Evolutionary conservation across 1,140 invertebrate species (phyloP), one percentile per base, ranked within the genome.

Genomic region (Pygmarrhopalites habei): DNA sequence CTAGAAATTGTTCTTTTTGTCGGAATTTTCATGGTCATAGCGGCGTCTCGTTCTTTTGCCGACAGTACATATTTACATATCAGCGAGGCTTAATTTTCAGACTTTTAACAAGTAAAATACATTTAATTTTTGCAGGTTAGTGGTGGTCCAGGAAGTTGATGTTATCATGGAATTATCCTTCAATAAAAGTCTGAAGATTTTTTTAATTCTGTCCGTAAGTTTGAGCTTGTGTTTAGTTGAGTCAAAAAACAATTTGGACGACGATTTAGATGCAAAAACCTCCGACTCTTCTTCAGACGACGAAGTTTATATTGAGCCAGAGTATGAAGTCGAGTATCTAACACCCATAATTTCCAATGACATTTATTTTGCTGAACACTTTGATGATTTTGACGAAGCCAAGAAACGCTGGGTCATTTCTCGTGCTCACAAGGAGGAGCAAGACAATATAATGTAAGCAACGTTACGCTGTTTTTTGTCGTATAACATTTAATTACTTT

Each of bases 351-450:
- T 74, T 10, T 64, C 73, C 35, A 82, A 77, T 29, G 81, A 81
- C 72, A 81, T 82, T n/a, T 86, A 91, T 75, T 82, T 97, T 56
- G 82, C 86, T 17, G 93, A 97, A 72, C 84, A 90, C 74, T 98
- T 98, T 78, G 90, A 96, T 76, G 83, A 92, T 77, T 74, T 78
- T 32, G 81, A 83, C 17, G 78, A 79, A 28, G 91, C 92, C 66
- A 82, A 83, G 25, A 86, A 85, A 70, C 83, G 78, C 64, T 98
- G 95, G 95, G 77, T 92, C 0, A 79, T 84, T 65, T 98, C 95
- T 0, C 82, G 91, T 75, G 89, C 95, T 0, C 96, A 93, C 75
- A 98, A 98, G 77, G 91, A 96, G 66, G 90, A 35, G 15, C 32
- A 35, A 7, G 15, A 35, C 15, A 35, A 7, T 35, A 35, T 35